Base-by-base conservation (phyloP, 1,140 invertebrate genomes). In the Eriosoma lanigerum region DNA sequence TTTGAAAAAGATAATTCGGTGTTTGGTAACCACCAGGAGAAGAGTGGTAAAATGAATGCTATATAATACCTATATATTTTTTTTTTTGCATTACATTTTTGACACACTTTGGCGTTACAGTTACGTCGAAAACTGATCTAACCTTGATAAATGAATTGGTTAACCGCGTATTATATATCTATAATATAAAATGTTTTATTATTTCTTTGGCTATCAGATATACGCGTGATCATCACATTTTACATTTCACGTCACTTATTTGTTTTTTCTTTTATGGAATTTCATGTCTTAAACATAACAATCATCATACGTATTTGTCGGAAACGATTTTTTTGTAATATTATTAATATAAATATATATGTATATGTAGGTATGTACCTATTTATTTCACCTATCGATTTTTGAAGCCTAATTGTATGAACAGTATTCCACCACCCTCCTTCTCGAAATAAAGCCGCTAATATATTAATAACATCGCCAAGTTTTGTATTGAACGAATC, bases 51-150 rank as follows among this genome's bases (percentile, higher is more conserved):
- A 73, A 73, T 21, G 70, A 38, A 29, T 50, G 32, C 50, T 73
- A 54, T 29, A 50, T 50, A 19, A 21, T 13, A 8, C 12, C 21
- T 29, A 29, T 29, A 60, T 19, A 19, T 12, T 68, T 46, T 73
- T 73, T 73, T 73, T 73, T 75, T 21, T 19, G 26, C 32, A 32
- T 75, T 52, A 44, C 72, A 38, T 75, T 75, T 58, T 75, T 58
- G 72, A 75, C 72, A 75, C 52, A 75, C 72, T 75, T 73, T 32
- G 44, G 38, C n/a, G 72, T 75, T 75, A 75, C 72, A 75, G 72
- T 75, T 75, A 75, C 38, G 29, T 15, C 72, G 52, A n/a, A 12
- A 46, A 6, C 29, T 8, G 52, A 58, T 44, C 52, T 58, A 58
- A 58, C 72, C 72, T 75, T 75, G 72, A 75, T 75, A 75, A 58